Evolutionary conservation across 23 tunicate species (phyloP).

Genomic region (Botrylloides violaceus): DNA sequence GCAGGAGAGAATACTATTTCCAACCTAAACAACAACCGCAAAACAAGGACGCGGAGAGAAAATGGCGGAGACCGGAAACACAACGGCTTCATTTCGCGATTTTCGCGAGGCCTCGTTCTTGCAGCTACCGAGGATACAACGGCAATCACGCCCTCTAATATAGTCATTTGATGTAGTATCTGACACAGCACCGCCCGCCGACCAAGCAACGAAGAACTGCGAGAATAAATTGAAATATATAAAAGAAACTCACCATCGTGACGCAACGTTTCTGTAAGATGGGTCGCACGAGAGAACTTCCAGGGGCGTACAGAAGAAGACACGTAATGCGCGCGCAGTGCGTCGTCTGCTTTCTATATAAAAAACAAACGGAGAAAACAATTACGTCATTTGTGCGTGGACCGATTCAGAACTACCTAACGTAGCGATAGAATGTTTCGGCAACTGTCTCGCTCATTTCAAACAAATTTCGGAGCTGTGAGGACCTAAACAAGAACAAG

Average conservation of each 20-base stretch:
- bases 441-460: constrained; percentile 23
- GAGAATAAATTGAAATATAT: constrained; percentile 62
- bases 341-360: background rate
- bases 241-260: constrained; percentile 91
- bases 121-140: background rate
- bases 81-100: background rate
- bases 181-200: constrained; percentile 24
- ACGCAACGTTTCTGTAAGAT: constrained; percentile 54
- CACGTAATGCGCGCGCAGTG: constrained; percentile 32
- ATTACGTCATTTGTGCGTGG: constrained; percentile 8
- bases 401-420: constrained; percentile 14
- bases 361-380: constrained; percentile 16
- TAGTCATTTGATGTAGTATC: background rate
- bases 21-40: background rate
- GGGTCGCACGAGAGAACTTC: constrained; percentile 46
- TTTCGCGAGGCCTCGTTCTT: background rate
- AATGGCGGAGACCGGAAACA: constrained; percentile 4
- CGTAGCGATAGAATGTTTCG: background rate
- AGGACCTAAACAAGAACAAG: no score
- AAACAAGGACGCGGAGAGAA: constrained; percentile 7
- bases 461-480: background rate
- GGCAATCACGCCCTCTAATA: background rate
- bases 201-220: constrained; percentile 50
- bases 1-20: background rate
- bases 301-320: constrained; percentile 49